Base-by-base conservation (phyloP, 2,113 vertebrate species). In the Halichoeres trimaculatus region DNA sequence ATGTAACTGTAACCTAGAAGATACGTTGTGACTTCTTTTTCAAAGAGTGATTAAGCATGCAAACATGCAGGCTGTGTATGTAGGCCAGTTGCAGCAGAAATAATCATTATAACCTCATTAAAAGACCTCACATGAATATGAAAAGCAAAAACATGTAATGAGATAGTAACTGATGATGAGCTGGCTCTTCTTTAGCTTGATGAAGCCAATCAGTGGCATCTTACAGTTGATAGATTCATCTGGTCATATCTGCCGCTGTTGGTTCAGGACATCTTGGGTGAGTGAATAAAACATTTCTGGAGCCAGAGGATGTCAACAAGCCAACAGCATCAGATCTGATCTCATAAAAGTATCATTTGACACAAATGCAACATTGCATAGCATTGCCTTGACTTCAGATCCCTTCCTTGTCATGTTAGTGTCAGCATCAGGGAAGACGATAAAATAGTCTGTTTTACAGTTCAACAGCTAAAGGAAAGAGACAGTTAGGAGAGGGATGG, bases 1-100 rank as follows among this genome's bases (percentile, higher is more conserved):
- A 30, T n/a, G 6, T 30, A 30, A 6, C 30, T 4, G 6, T 30
- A 30, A 30, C 30, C 30, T 4, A 30, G 30, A 30, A 6, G 30
- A 30, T 30, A 30, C 30, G 57, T 40, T 61, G 34, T 66, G 70
- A 67, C 80, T 63, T 67, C 17, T 74, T 73, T 54, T 72, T 2
- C 52, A 62, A 52, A 57, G 20, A 48, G 51, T 69, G 54, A 84
- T 84, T 70, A 76, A 56, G 51, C 9, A 72, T 66, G 57, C 20
- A 16, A 73, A 58, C 45, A n/a, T 48, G 62, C 52, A 50, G 62
- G 62, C 41, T 48, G 58, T 41, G 24, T 68, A 82, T 87, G 58
- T 78, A 77, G 76, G 81, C 64, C 85, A 78, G 38, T 48, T 75
- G 56, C 52, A 50, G 26, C n/a, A 24, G 36, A 50, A 67, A 41